phyloP scores from a whole-genome alignment of 92 coral and sea anemone species.

The Siderastrea siderea region DNA sequence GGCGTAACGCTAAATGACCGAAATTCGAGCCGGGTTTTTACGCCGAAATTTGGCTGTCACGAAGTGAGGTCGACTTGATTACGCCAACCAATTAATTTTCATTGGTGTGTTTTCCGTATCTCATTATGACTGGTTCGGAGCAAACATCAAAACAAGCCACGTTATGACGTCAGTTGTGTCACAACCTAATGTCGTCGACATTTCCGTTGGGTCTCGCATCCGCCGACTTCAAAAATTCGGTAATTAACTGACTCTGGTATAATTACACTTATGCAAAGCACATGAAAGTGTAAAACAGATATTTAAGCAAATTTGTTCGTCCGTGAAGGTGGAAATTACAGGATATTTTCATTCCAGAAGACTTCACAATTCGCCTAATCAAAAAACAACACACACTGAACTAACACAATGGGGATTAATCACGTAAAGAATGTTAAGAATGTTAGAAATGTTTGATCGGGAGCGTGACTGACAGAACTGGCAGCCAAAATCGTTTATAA shows the following conservation, averaged over 20 bases:
- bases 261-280: not conserved
- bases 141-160: slow-evolving; percentile 23
- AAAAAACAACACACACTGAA: slow-evolving; percentile 31
- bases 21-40: not conserved
- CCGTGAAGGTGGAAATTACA: slow-evolving; percentile 20
- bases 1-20: slow-evolving; percentile 21
- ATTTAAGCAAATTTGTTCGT: slow-evolving; percentile 9
- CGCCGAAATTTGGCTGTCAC: slow-evolving; percentile 7
- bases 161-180: slow-evolving; percentile 38
- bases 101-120: slow-evolving; percentile 32
- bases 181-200: slow-evolving; percentile 8
- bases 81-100: slow-evolving; percentile 35
- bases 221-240: slow-evolving; percentile 9
- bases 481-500: not conserved
- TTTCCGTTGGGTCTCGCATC: slow-evolving; percentile 45
- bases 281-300: not conserved
- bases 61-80: slow-evolving; percentile 25
- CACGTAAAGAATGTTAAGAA: slow-evolving; percentile 48
- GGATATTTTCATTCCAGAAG: slow-evolving; percentile 38
- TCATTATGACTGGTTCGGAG: slow-evolving; percentile 26
- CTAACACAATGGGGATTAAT: slow-evolving; percentile 52
- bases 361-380: slow-evolving; percentile 6
- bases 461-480: not conserved
- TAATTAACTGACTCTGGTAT: not conserved
- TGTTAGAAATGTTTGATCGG: slow-evolving; percentile 49